Base-by-base conservation (phyloP, 2,113 vertebrate species). In the Aptenodytes forsteri region DNA sequence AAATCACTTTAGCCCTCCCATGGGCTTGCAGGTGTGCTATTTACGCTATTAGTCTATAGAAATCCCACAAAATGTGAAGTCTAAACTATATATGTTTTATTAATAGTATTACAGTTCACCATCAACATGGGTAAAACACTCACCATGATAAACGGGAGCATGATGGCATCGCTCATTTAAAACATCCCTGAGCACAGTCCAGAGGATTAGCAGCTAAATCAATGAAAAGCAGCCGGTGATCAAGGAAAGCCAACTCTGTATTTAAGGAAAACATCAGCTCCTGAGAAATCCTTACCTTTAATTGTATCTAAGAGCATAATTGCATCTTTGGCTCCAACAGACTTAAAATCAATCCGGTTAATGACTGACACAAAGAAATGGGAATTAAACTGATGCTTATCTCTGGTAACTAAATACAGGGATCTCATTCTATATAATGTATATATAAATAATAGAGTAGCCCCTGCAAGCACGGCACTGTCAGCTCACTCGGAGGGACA, bases 91-190 rank as follows among this genome's bases (percentile, higher is more conserved):
- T 6, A 23, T 58, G 21, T 59, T 83, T 23, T 27, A 21, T 27
- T 40, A 58, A 38, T 8, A 18, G 15, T 19, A 34, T 47, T 55
- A 6, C 18, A 29, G 13, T 52, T 77, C 42, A 19, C 30, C 21
- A 19, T 10, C 38, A 55, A 8, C 22, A 10, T 1, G 3, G 38
- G 22, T 61, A 20, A 73, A 81, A 84, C 20, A 11, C 36, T 61
- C 29, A 15, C 22, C 18, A 2, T 20, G 40, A 58, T 26, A 62
- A 92, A 87, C 18, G 1, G 0, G 6, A 66, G 13, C 0, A 0
- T 16, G 65, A 19, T 25, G 78, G 65, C 78, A 58, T 49, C 4
- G 1, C 36, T 70, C 10, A 5, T 46, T 49, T 30, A 32, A 62
- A 90, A 82, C 46, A 27, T 50, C 49, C 47, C 44, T 46, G 49